Evolutionary conservation across 92 coral and sea anemone genomes (phyloP).

Genomic region (Siderastrea radians): DNA sequence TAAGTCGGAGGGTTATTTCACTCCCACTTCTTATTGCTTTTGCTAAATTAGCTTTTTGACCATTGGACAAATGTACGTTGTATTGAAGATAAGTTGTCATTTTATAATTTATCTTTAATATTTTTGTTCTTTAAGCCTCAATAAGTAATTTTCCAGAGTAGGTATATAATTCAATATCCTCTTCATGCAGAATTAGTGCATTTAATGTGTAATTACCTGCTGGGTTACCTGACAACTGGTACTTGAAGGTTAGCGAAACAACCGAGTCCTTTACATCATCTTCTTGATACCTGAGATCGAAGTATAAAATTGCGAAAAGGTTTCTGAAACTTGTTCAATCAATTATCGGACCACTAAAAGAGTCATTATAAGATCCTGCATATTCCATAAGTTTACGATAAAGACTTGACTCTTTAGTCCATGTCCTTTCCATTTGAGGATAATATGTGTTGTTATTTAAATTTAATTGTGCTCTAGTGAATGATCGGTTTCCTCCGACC

Average conservation of each 20-base stretch:
- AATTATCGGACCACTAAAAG: neutral
- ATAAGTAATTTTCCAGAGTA: constrained; percentile 8
- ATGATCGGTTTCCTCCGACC: too few relatives aligned
- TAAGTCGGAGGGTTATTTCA: too few relatives aligned
- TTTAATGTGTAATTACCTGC: neutral
- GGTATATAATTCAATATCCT: neutral
- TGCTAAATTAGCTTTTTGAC: too few relatives aligned
- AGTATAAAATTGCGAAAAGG: neutral
- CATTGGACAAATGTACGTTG: too few relatives aligned
- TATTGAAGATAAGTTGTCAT: too few relatives aligned
- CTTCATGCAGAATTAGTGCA: constrained; percentile 2
- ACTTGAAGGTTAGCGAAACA: too few relatives aligned
- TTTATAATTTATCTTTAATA: too few relatives aligned
- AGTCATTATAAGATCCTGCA: neutral
- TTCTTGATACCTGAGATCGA: neutral
- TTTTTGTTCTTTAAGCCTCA: neutral
- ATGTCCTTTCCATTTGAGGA: too few relatives aligned
- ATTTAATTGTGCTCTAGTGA: too few relatives aligned
- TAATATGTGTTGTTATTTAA: too few relatives aligned
- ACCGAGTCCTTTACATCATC: too few relatives aligned
- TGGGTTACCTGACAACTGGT: neutral
- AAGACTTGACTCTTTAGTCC: neutral
- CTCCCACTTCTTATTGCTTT: too few relatives aligned
- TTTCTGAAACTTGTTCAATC: neutral
- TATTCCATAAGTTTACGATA: neutral